A percentile compares a stretch with the other conserved stretches of the same genome.
phyloP scores from a whole-genome alignment of 2,888 invertebrate species.

The Scaeva pyrastri region DNA sequence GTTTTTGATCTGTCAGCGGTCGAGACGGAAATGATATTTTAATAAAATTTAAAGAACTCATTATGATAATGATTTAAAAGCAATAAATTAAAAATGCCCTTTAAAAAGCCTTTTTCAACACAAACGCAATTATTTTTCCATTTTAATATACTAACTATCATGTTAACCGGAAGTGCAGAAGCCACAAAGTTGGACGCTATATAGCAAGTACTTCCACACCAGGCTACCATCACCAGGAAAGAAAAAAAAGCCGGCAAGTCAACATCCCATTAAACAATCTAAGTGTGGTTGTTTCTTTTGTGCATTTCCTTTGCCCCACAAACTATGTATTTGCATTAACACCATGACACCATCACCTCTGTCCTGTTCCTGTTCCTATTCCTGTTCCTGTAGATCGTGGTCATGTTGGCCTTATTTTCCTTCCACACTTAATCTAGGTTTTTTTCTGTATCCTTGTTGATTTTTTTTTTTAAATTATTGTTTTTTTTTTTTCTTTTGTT shows the following conservation, averaged over 20 bases:
- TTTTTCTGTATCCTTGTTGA: slow-evolving; percentile 17
- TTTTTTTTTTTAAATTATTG: slow-evolving; percentile 6
- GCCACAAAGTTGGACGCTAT: slow-evolving; percentile 81
- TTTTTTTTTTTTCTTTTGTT: slow-evolving; percentile 12
- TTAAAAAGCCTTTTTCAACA: neutral
- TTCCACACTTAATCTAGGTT: slow-evolving; percentile 25
- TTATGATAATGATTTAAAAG: too few relatives aligned
- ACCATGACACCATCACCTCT: slow-evolving; percentile 46
- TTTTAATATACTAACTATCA: slow-evolving; percentile 45
- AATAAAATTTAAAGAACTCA: too few relatives aligned
- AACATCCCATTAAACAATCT: slow-evolving; percentile 59
- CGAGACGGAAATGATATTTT: too few relatives aligned
- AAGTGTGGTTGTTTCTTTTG: neutral
- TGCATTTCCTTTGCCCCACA: slow-evolving; percentile 22
- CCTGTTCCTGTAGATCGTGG: too few relatives aligned
- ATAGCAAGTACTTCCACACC: too few relatives aligned
- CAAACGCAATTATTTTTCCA: neutral
- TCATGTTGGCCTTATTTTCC: slow-evolving; percentile 41
- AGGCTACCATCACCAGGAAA: slow-evolving; percentile 78
- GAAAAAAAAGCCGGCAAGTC: slow-evolving; percentile 81
- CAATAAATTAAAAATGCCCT: too few relatives aligned
- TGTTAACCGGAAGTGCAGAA: slow-evolving; percentile 81
- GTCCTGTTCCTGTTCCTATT: slow-evolving; percentile 4
- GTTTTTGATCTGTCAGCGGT: too few relatives aligned
- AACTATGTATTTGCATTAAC: slow-evolving; percentile 67